phyloP scores from a whole-genome alignment of 2,797 vertebrate genomes.

The Ispidina lecontei region DNA sequence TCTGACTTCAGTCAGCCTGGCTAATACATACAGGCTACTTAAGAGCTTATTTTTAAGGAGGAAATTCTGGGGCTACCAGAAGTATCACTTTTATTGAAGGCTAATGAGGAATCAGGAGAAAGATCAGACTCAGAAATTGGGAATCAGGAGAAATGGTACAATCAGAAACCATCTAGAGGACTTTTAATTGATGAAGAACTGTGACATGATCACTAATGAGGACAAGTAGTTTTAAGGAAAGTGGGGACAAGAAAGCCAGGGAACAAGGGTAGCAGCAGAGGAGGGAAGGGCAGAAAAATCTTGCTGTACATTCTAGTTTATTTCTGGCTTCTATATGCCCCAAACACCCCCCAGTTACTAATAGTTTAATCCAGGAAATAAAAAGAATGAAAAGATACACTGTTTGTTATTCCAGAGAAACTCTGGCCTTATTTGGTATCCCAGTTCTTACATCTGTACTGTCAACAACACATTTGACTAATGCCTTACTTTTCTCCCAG shows the following conservation, averaged over 20 bases:
- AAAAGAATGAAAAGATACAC: background rate
- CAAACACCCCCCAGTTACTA: background rate
- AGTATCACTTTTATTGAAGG: background rate
- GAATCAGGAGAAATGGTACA: background rate
- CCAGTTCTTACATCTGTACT: background rate
- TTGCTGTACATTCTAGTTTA: background rate
- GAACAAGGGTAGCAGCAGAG: background rate
- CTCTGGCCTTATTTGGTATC: background rate
- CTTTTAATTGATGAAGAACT: background rate
- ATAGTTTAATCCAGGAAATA: background rate
- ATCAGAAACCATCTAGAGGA: background rate
- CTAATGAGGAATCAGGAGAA: background rate
- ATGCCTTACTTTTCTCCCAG: background rate
- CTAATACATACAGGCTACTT: background rate
- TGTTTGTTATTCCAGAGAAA: background rate
- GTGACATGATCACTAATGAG: background rate
- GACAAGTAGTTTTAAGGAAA: background rate
- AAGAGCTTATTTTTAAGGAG: background rate
- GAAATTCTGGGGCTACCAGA: background rate
- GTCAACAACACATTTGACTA: background rate
- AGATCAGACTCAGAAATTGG: background rate
- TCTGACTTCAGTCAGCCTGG: background rate
- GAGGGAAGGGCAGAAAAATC: background rate
- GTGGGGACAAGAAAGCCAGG: background rate
- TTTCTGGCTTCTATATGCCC: background rate